Evolutionary conservation across 1,140 invertebrate genomes (phyloP).

Genomic region (Bombus picipes): DNA sequence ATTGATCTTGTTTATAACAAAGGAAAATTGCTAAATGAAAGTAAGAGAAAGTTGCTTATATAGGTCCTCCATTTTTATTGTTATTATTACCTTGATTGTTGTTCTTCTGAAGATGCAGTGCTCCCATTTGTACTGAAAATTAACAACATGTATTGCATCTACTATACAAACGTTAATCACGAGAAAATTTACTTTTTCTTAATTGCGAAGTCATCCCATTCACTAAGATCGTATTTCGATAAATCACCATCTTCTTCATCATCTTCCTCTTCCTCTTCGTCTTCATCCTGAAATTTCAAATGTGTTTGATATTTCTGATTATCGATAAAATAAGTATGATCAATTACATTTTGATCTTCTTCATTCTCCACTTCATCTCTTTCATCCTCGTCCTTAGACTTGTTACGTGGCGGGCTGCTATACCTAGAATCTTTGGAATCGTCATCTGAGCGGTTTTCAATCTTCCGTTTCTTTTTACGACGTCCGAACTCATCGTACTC

Average conservation of each 20-base stretch:
- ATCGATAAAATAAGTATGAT: background rate
- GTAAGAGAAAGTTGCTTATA: background rate
- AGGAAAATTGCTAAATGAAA: background rate
- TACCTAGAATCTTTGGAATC: constrained; percentile 79
- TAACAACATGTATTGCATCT: constrained; percentile 39
- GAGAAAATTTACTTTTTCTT: constrained; percentile 76
- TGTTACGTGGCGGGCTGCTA: constrained; percentile 74
- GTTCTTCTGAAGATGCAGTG: constrained; percentile 68
- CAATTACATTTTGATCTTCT: constrained; percentile 43
- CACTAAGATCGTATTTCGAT: constrained; percentile 92
- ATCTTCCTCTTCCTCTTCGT: constrained; percentile 84
- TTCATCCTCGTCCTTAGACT: constrained; percentile 79
- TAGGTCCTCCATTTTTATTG: constrained; percentile 20
- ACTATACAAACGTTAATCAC: background rate
- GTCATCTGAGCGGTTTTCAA: constrained; percentile 79
- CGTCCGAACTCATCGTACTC: constrained; percentile 98
- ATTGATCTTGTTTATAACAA: constrained; percentile 1
- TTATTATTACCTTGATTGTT: constrained; percentile 75
- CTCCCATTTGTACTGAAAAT: constrained; percentile 75
- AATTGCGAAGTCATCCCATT: constrained; percentile 85
- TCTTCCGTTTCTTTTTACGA: constrained; percentile 89
- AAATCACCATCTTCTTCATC: constrained; percentile 89
- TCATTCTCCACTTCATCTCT: constrained; percentile 45
- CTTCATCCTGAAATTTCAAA: constrained; percentile 54
- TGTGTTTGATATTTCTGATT: background rate